Evolutionary conservation across 64 coral and sea anemone species (phyloP).

Genomic region (Actinia tenebrosa): DNA sequence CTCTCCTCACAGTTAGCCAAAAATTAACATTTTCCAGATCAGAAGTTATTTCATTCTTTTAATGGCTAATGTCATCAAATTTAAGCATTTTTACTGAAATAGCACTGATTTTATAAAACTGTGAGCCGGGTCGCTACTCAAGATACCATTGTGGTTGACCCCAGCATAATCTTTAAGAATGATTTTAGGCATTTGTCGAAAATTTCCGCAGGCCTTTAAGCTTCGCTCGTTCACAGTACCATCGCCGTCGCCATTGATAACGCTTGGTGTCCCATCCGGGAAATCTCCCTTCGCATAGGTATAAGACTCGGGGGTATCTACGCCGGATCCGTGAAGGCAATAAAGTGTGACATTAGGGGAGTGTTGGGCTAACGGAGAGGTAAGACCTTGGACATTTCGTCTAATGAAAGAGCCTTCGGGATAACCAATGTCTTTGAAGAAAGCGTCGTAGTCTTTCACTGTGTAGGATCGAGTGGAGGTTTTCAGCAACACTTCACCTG

Average conservation of each 20-base stretch:
- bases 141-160: constrained; percentile 51
- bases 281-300: constrained; percentile 56
- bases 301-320: constrained; percentile 44
- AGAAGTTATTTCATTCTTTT: too few relatives aligned
- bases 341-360: constrained; percentile 67
- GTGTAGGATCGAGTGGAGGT: constrained; percentile 65
- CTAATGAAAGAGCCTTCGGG: constrained; percentile 51
- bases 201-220: constrained; percentile 58
- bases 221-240: constrained; percentile 67
- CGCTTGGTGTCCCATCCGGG: constrained; percentile 46
- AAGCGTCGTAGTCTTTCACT: constrained; percentile 53
- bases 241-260: constrained; percentile 64
- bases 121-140: constrained; percentile 33
- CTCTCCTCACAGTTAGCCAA: too few relatives aligned
- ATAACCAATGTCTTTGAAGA: constrained; percentile 72
- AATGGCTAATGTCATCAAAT: too few relatives aligned
- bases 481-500: constrained; percentile 58
- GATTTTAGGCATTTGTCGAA: constrained; percentile 30
- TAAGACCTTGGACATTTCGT: constrained; percentile 37
- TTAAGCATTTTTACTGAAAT: background rate
- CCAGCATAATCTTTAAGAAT: constrained; percentile 40
- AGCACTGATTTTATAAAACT: constrained; percentile 34
- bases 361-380: constrained; percentile 42
- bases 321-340: constrained; percentile 55
- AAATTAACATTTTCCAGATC: too few relatives aligned